Evolutionary conservation across 2,797 vertebrate genomes (phyloP).

Genomic region (Manis pentadactyla): DNA sequence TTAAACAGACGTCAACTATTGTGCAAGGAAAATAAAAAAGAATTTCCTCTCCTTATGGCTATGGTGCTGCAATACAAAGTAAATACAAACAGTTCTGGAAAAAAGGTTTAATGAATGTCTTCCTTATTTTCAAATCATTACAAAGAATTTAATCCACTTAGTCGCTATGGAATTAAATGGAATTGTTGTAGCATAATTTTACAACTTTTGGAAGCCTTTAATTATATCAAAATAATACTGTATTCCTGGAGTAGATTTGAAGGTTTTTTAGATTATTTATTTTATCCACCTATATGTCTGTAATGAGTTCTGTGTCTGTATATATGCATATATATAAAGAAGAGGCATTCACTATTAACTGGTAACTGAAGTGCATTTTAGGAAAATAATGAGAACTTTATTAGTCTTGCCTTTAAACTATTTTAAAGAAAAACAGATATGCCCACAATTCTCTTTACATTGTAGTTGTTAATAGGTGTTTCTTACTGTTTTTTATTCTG

Average conservation of each 20-base stretch:
- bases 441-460: neutral
- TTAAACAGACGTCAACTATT: constrained; percentile 27
- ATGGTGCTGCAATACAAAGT: neutral
- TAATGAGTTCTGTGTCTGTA: neutral
- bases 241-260: neutral
- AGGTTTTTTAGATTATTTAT: neutral
- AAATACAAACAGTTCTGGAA: neutral
- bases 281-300: neutral
- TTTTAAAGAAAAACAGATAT: neutral
- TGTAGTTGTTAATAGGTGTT: neutral
- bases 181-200: neutral
- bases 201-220: neutral
- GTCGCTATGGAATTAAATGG: neutral
- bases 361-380: neutral
- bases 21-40: neutral
- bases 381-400: neutral
- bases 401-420: neutral
- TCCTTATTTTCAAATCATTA: neutral
- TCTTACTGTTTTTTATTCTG: neutral
- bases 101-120: neutral
- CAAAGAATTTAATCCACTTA: neutral
- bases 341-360: neutral
- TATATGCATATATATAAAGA: neutral
- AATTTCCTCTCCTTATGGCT: neutral
- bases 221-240: neutral